phyloP scores from a whole-genome alignment of 1,140 invertebrate species.

The Trichoplusia ni region DNA sequence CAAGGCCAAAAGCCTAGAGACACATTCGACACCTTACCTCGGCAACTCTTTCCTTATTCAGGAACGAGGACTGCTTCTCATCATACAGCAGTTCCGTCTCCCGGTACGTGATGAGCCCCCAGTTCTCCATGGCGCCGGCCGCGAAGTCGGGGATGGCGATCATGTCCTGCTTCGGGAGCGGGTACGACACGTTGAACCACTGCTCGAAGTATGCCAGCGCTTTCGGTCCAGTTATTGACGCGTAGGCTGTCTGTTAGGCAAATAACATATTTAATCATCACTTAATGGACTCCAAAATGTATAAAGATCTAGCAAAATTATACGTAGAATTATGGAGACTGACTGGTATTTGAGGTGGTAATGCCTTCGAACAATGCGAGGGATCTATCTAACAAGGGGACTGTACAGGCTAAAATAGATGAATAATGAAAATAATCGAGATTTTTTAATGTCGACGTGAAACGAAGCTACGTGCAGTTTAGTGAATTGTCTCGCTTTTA shows the following conservation, averaged over 20 bases:
- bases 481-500: no score
- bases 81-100: slow-evolving; percentile 88
- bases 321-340: no score
- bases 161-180: slow-evolving; percentile 84
- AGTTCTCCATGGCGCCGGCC: slow-evolving; percentile 92
- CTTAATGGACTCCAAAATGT: no score
- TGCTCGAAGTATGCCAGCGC: slow-evolving; percentile 86
- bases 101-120: slow-evolving; percentile 84
- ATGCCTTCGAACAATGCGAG: no score
- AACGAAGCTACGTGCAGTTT: no score
- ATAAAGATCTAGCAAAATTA: no score
- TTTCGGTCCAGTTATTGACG: slow-evolving; percentile 87
- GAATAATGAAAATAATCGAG: no score
- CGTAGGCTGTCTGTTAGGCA: slow-evolving; percentile 78
- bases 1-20: not conserved
- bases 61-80: slow-evolving; percentile 83
- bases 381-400: no score
- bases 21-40: slow-evolving; percentile 60
- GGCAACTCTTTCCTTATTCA: slow-evolving; percentile 85
- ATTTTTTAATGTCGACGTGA: no score
- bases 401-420: no score
- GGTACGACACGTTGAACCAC: slow-evolving; percentile 77
- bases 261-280: not conserved
- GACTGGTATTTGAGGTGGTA: no score
- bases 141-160: slow-evolving; percentile 88